A percentile compares a stretch with the other conserved stretches of the same genome.
Evolutionary conservation across 2,113 vertebrate genomes (phyloP).

Genomic region (Oryzias celebensis): DNA sequence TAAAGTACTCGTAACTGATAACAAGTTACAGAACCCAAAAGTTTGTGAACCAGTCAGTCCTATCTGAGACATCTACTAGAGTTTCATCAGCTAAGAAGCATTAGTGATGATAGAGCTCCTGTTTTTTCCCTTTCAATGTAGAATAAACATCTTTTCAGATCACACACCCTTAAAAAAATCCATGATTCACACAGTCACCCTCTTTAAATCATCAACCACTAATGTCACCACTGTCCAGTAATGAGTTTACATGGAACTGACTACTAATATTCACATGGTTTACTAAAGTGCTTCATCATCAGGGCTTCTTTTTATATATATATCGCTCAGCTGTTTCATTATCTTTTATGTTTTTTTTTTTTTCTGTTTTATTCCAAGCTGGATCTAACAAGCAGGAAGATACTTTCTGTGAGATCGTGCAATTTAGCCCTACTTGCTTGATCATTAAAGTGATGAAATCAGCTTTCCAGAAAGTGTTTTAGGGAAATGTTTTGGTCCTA

Average conservation of each 20-base stretch:
- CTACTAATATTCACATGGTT: slow-evolving; percentile 9
- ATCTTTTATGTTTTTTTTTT: background rate
- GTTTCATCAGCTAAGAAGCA: no score
- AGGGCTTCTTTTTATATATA: background rate
- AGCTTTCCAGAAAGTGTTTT: no score
- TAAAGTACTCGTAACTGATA: background rate
- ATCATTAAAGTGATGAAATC: no score
- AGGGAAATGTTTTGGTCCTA: no score
- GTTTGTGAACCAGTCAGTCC: background rate
- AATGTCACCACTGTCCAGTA: slow-evolving; percentile 2
- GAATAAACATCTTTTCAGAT: background rate
- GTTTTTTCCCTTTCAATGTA: background rate
- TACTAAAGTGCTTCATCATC: slow-evolving; percentile 13
- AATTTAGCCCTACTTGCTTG: background rate
- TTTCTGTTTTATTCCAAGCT: no score
- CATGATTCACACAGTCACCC: slow-evolving; percentile 4
- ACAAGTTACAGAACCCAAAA: background rate
- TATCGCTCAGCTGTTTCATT: slow-evolving; percentile 11
- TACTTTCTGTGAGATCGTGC: slow-evolving; percentile 2
- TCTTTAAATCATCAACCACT: slow-evolving; percentile 6
- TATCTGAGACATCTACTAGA: background rate
- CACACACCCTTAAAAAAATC: background rate
- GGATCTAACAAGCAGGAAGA: slow-evolving; percentile 12
- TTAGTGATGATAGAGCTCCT: background rate
- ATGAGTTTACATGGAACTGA: slow-evolving; percentile 29